These are phyloP conservation scores for Steinernema feltiae DNA, from an alignment of 1,140 invertebrate genomes.

Conservation along the genomic window DNA sequence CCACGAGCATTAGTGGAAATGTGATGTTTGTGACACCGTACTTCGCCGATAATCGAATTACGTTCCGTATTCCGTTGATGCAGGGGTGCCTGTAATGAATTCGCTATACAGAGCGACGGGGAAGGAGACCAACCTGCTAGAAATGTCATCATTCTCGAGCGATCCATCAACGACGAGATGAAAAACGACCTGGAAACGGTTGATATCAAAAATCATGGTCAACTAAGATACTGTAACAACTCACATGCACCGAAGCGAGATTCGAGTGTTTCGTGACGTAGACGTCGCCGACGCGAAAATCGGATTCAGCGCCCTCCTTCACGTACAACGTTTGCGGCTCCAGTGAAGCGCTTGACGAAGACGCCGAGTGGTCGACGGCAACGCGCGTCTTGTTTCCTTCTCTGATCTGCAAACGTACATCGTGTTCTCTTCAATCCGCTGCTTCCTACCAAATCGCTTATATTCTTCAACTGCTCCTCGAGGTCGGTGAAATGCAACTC, in stretches of 20 bases:
- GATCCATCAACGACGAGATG: constrained; percentile 11
- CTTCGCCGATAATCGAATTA: constrained; percentile 11
- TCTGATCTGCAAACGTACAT: background rate
- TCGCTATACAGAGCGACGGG: background rate
- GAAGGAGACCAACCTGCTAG: constrained; percentile 1
- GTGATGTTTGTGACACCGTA: constrained; percentile 4
- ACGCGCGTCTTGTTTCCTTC: background rate
- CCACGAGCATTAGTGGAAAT: background rate
- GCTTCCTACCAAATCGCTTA: background rate
- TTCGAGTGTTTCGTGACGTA: constrained; percentile 11
- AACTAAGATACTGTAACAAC: background rate
- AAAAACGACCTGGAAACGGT: background rate
- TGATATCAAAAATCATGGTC: constrained; percentile 12
- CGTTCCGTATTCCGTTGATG: constrained; percentile 7
- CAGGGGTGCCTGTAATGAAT: background rate
- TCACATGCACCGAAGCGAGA: background rate
- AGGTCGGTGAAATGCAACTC: background rate
- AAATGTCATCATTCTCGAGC: background rate
- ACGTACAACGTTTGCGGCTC: background rate
- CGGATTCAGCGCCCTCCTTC: background rate
- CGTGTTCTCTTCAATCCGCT: background rate
- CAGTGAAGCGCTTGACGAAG: background rate
- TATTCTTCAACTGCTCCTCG: background rate
- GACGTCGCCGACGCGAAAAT: constrained; percentile 6
- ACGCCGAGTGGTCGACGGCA: background rate